Evolutionary conservation across 2,113 vertebrate genomes (phyloP).

Genomic region (Cavia porcellus): DNA sequence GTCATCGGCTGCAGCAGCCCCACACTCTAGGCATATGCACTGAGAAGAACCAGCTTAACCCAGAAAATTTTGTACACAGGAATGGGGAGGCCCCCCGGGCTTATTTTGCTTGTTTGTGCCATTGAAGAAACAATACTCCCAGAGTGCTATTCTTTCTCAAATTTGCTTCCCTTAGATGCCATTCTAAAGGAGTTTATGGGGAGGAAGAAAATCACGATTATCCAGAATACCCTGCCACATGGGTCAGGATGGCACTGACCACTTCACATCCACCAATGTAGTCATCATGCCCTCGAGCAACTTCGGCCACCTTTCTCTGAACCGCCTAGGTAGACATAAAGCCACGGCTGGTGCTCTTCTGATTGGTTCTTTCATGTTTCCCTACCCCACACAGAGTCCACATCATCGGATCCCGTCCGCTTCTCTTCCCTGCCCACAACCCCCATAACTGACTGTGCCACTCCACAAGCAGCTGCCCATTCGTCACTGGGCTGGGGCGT

Average conservation of each 20-base stretch:
- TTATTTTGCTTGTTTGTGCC: background rate
- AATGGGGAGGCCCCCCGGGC: background rate
- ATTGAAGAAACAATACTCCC: background rate
- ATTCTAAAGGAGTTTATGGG: slow-evolving; percentile 42
- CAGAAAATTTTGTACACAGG: background rate
- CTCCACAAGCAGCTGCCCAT: background rate
- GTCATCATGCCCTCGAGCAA: background rate
- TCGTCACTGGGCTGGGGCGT: background rate
- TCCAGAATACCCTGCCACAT: background rate
- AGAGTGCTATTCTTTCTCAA: background rate
- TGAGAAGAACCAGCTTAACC: slow-evolving; percentile 30
- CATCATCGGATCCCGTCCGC: background rate
- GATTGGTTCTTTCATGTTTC: rapidly evolving
- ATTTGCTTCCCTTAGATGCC: background rate
- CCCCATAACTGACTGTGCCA: background rate
- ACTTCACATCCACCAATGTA: background rate
- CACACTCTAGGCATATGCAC: background rate
- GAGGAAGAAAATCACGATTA: background rate
- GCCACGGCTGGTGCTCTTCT: background rate
- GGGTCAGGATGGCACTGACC: background rate
- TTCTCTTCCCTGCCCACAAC: background rate
- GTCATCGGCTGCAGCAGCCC: background rate
- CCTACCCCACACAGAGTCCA: too few relatives aligned
- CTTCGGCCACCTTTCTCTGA: background rate
- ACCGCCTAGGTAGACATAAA: background rate